A percentile compares a stretch with the other conserved stretches of the same genome.
Conservation (phyloP, 2,113 vertebrate genomes). For the Tympanuchus pallidicinctus region DNA sequence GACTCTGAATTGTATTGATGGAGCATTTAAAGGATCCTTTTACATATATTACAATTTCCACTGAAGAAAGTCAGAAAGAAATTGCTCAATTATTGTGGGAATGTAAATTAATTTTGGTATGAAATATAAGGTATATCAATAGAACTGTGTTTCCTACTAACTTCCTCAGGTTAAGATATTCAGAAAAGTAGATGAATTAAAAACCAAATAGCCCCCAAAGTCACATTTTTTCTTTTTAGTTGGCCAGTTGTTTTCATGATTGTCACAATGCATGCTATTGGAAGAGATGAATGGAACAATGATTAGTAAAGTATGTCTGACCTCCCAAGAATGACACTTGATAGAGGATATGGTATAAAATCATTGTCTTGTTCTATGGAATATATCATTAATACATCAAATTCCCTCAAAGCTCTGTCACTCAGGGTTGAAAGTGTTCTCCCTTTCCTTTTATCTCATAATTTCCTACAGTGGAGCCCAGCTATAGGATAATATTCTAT, state of each 20-base stretch:
- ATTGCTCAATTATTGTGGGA: neutral
- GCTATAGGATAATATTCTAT: neutral
- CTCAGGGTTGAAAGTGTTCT: neutral
- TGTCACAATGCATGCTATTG: neutral
- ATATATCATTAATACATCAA: neutral
- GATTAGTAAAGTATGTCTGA: neutral
- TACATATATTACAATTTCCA: neutral
- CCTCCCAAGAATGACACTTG: neutral
- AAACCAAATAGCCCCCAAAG: neutral
- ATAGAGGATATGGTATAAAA: neutral
- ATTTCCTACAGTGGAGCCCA: neutral
- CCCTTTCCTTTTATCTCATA: neutral
- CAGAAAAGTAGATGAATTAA: neutral
- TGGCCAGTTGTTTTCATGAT: neutral
- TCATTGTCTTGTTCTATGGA: neutral
- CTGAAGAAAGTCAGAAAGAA: neutral
- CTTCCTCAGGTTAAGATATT: neutral
- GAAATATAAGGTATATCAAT: neutral
- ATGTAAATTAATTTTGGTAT: neutral
- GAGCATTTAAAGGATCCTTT: neutral
- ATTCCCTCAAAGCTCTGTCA: neutral
- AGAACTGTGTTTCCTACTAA: neutral
- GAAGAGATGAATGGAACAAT: neutral
- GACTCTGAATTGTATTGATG: neutral
- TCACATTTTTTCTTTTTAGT: slow-evolving; percentile 5